These are phyloP conservation scores for Rousettus leschenaultii DNA, from an alignment of 2,113 vertebrate species.

Conservation along the genomic window DNA sequence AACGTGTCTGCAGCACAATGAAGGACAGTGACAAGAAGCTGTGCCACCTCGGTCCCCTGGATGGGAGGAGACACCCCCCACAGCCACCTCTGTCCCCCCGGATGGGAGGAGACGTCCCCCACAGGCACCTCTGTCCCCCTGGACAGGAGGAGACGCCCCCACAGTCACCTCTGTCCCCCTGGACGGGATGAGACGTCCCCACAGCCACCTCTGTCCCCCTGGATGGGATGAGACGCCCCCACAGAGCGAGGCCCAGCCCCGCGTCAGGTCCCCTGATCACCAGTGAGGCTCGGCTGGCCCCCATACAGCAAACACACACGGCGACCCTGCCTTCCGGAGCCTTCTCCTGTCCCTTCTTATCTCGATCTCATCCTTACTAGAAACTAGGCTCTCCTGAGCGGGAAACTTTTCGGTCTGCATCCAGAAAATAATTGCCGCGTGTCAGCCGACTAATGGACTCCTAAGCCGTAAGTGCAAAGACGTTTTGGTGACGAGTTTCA, in stretches of 20 bases:
- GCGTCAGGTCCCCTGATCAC: rapidly evolving
- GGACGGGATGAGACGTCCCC: too few relatives aligned
- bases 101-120: too few relatives aligned
- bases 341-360: background rate
- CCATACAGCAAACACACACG: rapidly evolving
- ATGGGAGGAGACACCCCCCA: too few relatives aligned
- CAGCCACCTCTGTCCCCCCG: too few relatives aligned
- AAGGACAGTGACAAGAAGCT: rapidly evolving
- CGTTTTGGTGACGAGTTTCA: background rate
- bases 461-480: background rate
- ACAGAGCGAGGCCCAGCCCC: rapidly evolving
- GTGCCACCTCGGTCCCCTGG: too few relatives aligned
- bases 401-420: background rate
- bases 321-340: background rate
- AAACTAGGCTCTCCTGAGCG: rapidly evolving
- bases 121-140: too few relatives aligned
- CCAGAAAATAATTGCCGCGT: rapidly evolving
- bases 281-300: background rate
- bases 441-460: background rate
- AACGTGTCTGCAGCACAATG: rapidly evolving
- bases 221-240: rapidly evolving
- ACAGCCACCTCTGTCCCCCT: too few relatives aligned
- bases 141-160: too few relatives aligned
- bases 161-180: too few relatives aligned
- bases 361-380: background rate